Conservation (phyloP, 2,113 vertebrate genomes). For the Cebus imitator region DNA sequence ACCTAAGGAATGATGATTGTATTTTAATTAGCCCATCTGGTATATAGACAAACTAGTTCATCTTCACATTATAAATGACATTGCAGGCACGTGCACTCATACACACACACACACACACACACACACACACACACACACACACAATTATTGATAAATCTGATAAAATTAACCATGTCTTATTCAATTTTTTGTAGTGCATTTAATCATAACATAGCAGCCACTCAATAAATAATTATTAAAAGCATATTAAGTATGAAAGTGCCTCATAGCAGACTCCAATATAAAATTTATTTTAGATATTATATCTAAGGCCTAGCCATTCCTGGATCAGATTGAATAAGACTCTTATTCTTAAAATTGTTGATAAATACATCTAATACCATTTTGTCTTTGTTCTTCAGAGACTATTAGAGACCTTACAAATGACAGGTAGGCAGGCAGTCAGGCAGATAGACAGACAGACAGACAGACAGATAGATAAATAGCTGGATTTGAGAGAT, state of each 20-base stretch:
- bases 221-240: background rate
- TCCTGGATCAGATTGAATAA: background rate
- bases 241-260: background rate
- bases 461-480: too few relatives aligned
- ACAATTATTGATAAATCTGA: background rate
- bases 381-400: background rate
- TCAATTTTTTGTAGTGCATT: background rate
- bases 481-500: background rate
- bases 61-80: background rate
- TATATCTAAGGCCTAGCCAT: background rate
- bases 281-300: background rate
- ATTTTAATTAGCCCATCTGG: background rate
- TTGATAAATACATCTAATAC: background rate
- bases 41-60: background rate
- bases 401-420: background rate
- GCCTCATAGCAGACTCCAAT: background rate
- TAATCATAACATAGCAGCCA: background rate
- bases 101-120: background rate
- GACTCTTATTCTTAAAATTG: background rate
- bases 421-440: background rate
- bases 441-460: too few relatives aligned
- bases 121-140: accelerated
- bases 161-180: background rate
- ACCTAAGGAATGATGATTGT: background rate
- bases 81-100: too few relatives aligned